Evolutionary conservation across 2,113 vertebrate species (phyloP).

Genomic region (Dicaeum eximium): DNA sequence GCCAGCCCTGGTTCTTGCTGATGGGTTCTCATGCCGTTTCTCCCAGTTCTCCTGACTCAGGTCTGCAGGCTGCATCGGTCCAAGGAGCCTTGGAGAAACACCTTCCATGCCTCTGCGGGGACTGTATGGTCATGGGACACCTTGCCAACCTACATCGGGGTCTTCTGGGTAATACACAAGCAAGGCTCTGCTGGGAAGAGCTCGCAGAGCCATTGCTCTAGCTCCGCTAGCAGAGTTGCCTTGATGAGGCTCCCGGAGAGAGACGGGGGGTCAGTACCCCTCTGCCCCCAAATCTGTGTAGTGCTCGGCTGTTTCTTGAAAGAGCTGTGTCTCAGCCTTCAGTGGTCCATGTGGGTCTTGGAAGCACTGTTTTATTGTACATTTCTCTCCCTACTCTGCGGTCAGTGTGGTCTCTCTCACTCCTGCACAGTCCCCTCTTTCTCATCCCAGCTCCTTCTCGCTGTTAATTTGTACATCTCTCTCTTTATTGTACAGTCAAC

Average conservation of each 20-base stretch:
- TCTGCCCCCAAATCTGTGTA: slow-evolving; percentile 52
- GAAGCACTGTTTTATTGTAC: slow-evolving; percentile 71
- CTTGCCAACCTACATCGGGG: slow-evolving; percentile 64
- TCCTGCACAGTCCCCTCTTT: slow-evolving; percentile 69
- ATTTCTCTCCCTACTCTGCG: slow-evolving; percentile 71
- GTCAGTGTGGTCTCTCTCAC: slow-evolving; percentile 72
- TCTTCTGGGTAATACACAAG: slow-evolving; percentile 64
- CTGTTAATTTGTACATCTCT: slow-evolving; percentile 70
- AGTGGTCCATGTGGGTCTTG: slow-evolving; percentile 67
- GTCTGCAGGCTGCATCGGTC: slow-evolving; percentile 66
- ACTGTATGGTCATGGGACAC: slow-evolving; percentile 66
- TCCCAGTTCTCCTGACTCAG: slow-evolving; percentile 68
- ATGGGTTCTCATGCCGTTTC: slow-evolving; percentile 69
- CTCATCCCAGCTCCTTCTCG: slow-evolving; percentile 68
- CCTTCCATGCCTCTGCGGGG: slow-evolving; percentile 70
- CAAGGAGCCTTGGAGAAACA: slow-evolving; percentile 69
- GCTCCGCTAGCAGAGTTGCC: slow-evolving; percentile 59
- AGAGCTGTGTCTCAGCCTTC: slow-evolving; percentile 66
- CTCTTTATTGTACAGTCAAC: slow-evolving; percentile 68
- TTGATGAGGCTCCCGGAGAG: slow-evolving; percentile 59
- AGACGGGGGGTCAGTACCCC: slow-evolving; percentile 26
- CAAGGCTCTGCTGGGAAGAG: slow-evolving; percentile 67
- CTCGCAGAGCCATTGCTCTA: slow-evolving; percentile 58
- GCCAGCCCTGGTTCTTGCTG: slow-evolving; percentile 58
- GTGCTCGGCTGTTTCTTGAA: slow-evolving; percentile 61